Percentiles rank a stretch among this genome's conserved stretches.
Evolutionary conservation across 1,140 invertebrate genomes (phyloP).

Genomic region (Zelostemma sp.): DNA sequence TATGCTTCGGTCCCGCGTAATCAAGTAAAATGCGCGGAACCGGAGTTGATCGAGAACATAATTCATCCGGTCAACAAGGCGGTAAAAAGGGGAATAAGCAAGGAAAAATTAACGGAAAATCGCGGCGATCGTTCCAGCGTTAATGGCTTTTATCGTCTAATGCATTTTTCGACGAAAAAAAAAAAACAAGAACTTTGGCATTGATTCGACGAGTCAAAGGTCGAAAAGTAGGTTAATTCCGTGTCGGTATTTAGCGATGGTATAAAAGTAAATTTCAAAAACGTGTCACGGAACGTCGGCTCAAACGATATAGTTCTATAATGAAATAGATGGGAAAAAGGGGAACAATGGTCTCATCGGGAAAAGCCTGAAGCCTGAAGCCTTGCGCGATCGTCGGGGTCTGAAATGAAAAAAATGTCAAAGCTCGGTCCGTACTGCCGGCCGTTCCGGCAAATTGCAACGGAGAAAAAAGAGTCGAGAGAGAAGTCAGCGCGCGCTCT

Average conservation of each 20-base stretch:
- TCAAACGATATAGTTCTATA: constrained; percentile 31
- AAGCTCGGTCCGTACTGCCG: constrained; percentile 17
- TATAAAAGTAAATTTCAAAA: constrained; percentile 1
- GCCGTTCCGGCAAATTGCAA: constrained; percentile 35
- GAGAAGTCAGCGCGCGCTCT: constrained; percentile 7
- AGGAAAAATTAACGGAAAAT: constrained; percentile 25
- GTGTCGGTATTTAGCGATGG: constrained; percentile 1
- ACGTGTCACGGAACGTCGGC: constrained; percentile 18
- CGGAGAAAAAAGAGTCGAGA: constrained; percentile 3
- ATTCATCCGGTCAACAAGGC: background rate
- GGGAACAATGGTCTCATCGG: constrained; percentile 23
- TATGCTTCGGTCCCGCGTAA: too few relatives aligned
- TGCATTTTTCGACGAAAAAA: constrained; percentile 62
- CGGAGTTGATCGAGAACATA: background rate
- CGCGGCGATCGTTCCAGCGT: constrained; percentile 48
- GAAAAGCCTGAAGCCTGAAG: constrained; percentile 35
- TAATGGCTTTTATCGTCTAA: constrained; percentile 67
- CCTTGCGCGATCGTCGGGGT: constrained; percentile 25
- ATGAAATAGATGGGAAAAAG: constrained; percentile 35
- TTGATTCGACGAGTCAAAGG: constrained; percentile 5
- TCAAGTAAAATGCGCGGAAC: too few relatives aligned
- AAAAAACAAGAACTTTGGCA: constrained; percentile 9
- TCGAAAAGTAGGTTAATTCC: too few relatives aligned
- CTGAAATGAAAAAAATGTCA: constrained; percentile 38
- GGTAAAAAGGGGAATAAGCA: background rate